phyloP scores from a whole-genome alignment of 2,888 invertebrate genomes.

The Tachina fera region DNA sequence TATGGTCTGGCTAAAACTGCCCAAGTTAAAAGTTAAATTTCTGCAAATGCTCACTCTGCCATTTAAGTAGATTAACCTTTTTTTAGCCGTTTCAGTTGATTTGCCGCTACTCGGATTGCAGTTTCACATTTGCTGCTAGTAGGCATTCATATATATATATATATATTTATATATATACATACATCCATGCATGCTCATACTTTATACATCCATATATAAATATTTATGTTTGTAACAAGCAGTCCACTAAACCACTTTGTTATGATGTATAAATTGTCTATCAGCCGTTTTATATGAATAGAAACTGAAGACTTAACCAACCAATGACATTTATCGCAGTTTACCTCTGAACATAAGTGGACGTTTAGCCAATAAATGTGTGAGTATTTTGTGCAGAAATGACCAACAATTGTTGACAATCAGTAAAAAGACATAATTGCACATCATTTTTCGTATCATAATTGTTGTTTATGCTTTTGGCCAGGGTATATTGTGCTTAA shows the following conservation, averaged over 20 bases:
- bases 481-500: no score
- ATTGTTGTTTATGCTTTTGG: constrained; percentile 16
- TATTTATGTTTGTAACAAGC: neutral
- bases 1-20: neutral
- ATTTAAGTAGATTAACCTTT: constrained; percentile 18
- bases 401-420: constrained; percentile 56
- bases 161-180: no score
- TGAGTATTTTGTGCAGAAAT: constrained; percentile 42
- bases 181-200: no score
- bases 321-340: neutral
- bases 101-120: neutral
- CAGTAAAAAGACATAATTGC: constrained; percentile 56
- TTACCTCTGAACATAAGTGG: neutral
- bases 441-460: constrained; percentile 40
- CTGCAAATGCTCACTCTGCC: constrained; percentile 27
- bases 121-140: neutral
- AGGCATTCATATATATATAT: neutral
- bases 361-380: neutral
- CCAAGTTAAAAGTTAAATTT: constrained; percentile 42
- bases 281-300: neutral
- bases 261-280: constrained; percentile 47
- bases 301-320: neutral
- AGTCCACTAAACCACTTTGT: constrained; percentile 15
- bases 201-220: neutral
- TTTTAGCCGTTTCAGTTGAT: neutral